phyloP scores from a whole-genome alignment of 2,888 invertebrate genomes.

The Patella pellucida region DNA sequence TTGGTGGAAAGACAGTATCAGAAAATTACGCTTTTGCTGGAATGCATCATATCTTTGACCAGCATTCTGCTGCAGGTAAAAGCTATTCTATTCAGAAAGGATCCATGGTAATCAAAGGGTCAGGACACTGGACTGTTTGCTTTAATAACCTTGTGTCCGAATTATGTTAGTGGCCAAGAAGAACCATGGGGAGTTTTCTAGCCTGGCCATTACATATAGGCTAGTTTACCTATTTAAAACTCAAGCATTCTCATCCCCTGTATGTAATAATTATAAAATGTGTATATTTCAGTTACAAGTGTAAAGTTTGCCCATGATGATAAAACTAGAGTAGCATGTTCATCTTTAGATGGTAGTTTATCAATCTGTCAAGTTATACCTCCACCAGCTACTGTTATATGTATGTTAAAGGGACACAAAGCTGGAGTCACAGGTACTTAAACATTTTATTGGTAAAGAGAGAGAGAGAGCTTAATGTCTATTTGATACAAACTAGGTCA shows the following conservation, averaged over 20 bases:
- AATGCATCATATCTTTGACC: conserved; percentile 90
- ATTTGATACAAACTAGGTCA: no score
- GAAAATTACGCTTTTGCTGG: conserved; percentile 90
- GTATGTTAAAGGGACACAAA: conserved; percentile 82
- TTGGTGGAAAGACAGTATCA: conserved; percentile 78
- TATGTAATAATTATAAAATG: not conserved
- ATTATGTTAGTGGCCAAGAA: no score
- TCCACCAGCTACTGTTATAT: conserved; percentile 78
- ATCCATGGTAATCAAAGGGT: no score
- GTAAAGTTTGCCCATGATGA: conserved; percentile 87
- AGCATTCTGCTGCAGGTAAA: conserved; percentile 72
- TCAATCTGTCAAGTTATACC: conserved; percentile 84
- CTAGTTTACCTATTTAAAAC: not conserved
- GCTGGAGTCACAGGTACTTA: conserved; percentile 80
- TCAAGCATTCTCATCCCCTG: not conserved
- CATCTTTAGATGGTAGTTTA: conserved; percentile 83
- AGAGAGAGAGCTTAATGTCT: no score
- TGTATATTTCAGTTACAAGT: conserved; percentile 76
- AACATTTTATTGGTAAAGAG: not conserved
- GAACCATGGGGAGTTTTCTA: no score
- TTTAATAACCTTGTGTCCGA: no score
- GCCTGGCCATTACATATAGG: no score
- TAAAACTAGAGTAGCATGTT: conserved; percentile 83
- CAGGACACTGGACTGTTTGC: no score
- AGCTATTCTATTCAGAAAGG: not conserved